Conservation (phyloP, 2,888 invertebrate species). For the Fissipunctia ypsillon region DNA sequence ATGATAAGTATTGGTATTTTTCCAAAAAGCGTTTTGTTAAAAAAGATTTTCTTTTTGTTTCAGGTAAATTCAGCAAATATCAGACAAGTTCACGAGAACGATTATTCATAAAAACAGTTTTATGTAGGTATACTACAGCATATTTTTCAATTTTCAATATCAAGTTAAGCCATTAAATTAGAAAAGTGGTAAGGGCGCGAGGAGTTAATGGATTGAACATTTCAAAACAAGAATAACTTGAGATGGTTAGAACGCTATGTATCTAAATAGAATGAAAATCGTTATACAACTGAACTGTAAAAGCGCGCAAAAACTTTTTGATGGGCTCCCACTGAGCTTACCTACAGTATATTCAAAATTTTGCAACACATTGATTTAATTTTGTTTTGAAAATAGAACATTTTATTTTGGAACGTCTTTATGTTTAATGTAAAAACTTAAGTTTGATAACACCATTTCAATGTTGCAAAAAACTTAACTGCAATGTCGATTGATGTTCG, state of each 20-base stretch:
- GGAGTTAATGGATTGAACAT: conserved; percentile 81
- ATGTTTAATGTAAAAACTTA: background rate
- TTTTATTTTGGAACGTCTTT: background rate
- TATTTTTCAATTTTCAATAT: conserved; percentile 21
- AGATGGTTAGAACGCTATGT: conserved; percentile 83
- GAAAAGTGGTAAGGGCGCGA: conserved; percentile 63
- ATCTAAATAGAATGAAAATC: conserved; percentile 84
- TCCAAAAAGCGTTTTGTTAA: conserved; percentile 12
- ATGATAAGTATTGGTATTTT: conserved; percentile 25
- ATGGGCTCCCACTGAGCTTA: conserved; percentile 76
- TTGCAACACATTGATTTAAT: conserved; percentile 51
- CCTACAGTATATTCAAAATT: conserved; percentile 72
- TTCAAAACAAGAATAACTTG: conserved; percentile 79
- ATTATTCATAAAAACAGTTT: background rate
- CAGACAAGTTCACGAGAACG: background rate
- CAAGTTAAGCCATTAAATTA: conserved; percentile 33
- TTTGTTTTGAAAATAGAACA: background rate
- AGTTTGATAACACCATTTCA: background rate
- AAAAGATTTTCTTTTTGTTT: conserved; percentile 66
- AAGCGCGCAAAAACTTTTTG: conserved; percentile 84
- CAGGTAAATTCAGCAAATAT: conserved; percentile 71
- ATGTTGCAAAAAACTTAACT: conserved; percentile 5
- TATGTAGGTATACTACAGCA: conserved; percentile 24
- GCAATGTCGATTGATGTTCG: conserved; percentile 61
- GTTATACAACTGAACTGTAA: conserved; percentile 82